These are phyloP conservation scores for Diaprepes abbreviatus DNA, from an alignment of 2,888 invertebrate species.

Conservation along the genomic window DNA sequence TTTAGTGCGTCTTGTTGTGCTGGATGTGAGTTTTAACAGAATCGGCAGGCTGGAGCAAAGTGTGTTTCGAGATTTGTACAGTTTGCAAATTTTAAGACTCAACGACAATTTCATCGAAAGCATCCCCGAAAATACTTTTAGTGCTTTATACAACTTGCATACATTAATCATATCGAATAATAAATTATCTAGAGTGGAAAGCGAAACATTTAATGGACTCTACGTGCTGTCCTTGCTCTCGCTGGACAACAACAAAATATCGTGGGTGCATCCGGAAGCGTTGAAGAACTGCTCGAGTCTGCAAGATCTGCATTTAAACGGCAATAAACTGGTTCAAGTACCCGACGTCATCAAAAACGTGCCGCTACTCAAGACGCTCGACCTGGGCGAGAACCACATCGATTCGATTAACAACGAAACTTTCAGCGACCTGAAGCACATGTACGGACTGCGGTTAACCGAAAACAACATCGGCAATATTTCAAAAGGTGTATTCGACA, in stretches of 20 bases:
- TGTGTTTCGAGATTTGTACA: conserved; percentile 83
- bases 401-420: conserved; percentile 82
- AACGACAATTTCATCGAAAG: conserved; percentile 84
- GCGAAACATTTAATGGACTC: conserved; percentile 82
- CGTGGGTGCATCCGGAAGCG: conserved; percentile 80
- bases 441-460: conserved; percentile 85
- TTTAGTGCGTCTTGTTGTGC: conserved; percentile 80
- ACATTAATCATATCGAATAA: conserved; percentile 87
- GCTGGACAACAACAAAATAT: conserved; percentile 84
- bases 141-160: conserved; percentile 82
- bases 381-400: conserved; percentile 89
- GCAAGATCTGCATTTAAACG: conserved; percentile 86
- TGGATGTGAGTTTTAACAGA: conserved; percentile 83
- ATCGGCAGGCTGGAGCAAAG: conserved; percentile 82
- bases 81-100: conserved; percentile 83
- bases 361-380: conserved; percentile 82
- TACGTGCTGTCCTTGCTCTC: conserved; percentile 82
- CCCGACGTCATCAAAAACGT: conserved; percentile 82
- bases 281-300: conserved; percentile 84
- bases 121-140: conserved; percentile 84
- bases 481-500: conserved; percentile 83
- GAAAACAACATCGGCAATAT: conserved; percentile 88
- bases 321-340: conserved; percentile 82
- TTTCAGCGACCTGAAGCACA: conserved; percentile 84
- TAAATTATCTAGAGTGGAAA: conserved; percentile 80